Evolutionary conservation across 1,140 invertebrate genomes (phyloP), one percentile per base, ranked within the genome.

Genomic region (Neoseiulus cucumeris): DNA sequence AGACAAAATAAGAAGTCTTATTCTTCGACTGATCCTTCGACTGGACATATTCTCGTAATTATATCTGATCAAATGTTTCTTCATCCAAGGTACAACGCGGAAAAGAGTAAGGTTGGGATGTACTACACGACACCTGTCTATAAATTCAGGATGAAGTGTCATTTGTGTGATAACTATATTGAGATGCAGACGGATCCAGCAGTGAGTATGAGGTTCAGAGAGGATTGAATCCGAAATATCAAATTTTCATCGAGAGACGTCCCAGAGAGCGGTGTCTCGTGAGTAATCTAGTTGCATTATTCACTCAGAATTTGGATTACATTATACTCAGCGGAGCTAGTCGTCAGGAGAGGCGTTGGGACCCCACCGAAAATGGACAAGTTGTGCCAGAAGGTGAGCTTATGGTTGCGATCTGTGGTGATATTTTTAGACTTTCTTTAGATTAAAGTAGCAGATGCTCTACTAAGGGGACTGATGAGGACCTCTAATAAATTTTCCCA

Each of bases 141-240:
- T 75, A 87, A 98, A 74, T 99, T 99, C 76, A 81, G 89, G 68
- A 98, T 99, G 94, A 98, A 98, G 75, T 99, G 96, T 74, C 94
- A 98, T 78, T 76, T 98, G 1, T 99, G 96, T 76, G 86, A 80
- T 72, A 98, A 97, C 77, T 87, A 98, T 77, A 93, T 96, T 81
- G 89, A 94, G 77, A 98, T 99, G 64, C 91, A 96, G 79, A 98
- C 95, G 39, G 95, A 99, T 82, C 96, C 96, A 67, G 88, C 82
- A 64, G 89, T 92, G 83, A 81, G 79, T 79, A 72, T 69, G n/a
- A 47, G 12, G 42, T 14, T 12, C 29, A 30, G 44, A 20, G 25
- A 1, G 47, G n/a, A 51, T 29, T 39, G 4, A 9, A 39, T 39
- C 33, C 33, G 33, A 9, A 39, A 6, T 9, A 22, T 14, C 6